These are phyloP conservation scores for Aelia acuminata DNA, from an alignment of 2,888 invertebrate genomes.

Conservation along the genomic window DNA sequence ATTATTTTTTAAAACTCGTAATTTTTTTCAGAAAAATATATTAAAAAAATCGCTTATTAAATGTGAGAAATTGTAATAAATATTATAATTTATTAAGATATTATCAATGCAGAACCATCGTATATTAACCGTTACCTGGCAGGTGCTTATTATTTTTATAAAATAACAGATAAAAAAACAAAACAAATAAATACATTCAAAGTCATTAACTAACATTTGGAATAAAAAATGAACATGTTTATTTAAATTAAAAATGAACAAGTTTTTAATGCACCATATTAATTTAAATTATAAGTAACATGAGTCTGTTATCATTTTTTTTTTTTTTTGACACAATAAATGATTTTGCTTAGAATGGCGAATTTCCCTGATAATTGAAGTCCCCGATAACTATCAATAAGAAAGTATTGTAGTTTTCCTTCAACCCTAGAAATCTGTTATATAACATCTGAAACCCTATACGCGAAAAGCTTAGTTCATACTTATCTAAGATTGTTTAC, in stretches of 20 bases:
- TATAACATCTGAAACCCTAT: neutral
- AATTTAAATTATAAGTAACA: no score
- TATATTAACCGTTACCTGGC: neutral
- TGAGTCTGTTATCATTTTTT: no score
- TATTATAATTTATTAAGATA: neutral
- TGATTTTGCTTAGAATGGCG: no score
- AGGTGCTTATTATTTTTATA: neutral
- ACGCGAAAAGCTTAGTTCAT: neutral
- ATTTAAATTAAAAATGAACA: no score
- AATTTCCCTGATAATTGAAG: no score
- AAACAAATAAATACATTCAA: no score
- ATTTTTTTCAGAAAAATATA: neutral
- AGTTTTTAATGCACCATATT: no score
- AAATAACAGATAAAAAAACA: no score
- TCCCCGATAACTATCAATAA: neutral
- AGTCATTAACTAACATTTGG: no score
- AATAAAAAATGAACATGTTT: no score
- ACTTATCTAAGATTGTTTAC: constrained; percentile 31
- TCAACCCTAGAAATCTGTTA: neutral
- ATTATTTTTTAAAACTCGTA: neutral
- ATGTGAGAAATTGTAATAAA: neutral
- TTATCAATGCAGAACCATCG: neutral
- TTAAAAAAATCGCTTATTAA: neutral
- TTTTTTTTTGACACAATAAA: no score
- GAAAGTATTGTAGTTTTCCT: neutral